These are phyloP conservation scores for Cheumatopsyche charites DNA, from an alignment of 1,140 invertebrate genomes.

Conservation along the genomic window DNA sequence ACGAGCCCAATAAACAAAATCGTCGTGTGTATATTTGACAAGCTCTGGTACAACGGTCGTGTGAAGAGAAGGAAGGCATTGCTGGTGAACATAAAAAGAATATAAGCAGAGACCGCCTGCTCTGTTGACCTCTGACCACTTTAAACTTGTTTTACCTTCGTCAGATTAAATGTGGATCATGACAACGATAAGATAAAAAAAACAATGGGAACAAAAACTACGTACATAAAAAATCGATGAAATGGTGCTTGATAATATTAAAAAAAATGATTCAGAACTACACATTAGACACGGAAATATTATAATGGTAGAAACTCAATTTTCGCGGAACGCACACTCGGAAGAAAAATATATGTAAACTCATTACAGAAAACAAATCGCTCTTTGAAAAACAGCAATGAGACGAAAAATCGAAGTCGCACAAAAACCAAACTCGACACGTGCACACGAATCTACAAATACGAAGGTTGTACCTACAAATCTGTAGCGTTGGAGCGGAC, in stretches of 20 bases:
- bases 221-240: background rate
- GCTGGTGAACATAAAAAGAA: slow-evolving; percentile 19
- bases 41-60: background rate
- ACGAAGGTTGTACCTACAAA: background rate
- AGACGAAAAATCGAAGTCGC: background rate
- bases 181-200: slow-evolving; percentile 23
- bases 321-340: too few relatives aligned
- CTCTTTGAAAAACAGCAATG: background rate
- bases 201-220: background rate
- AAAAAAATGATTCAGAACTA: background rate
- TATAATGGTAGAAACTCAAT: background rate
- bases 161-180: slow-evolving; percentile 36
- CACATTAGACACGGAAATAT: background rate
- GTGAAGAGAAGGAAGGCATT: slow-evolving; percentile 24
- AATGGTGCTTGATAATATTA: background rate
- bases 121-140: slow-evolving; percentile 35
- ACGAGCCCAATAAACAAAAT: too few relatives aligned
- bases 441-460: too few relatives aligned
- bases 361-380: too few relatives aligned
- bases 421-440: background rate
- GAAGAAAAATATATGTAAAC: slow-evolving; percentile 3
- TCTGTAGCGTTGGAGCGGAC: background rate
- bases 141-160: slow-evolving; percentile 37
- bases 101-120: slow-evolving; percentile 34
- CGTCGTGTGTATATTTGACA: background rate